Evolutionary conservation across 2,888 invertebrate species (phyloP), one percentile per base, ranked within the genome.

Genomic region (Ypsolopha sequella): DNA sequence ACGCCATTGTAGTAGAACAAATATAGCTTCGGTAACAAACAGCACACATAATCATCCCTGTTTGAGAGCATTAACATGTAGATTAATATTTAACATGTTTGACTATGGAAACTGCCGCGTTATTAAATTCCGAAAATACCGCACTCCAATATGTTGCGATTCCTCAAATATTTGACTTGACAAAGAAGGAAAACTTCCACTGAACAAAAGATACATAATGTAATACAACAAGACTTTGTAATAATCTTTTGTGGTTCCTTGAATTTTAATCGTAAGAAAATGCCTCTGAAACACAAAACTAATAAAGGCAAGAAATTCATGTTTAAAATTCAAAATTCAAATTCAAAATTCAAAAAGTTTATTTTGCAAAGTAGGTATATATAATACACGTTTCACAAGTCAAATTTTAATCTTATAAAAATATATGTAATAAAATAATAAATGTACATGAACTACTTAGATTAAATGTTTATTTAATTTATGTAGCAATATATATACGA

Each of bases 111-210:
- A 61, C 63, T 65, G 56, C 56, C 57, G 54, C 63, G 61, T 64
- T 70, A 73, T 73, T 68, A 70, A 68, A 66, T 66, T 60, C 57
- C 56, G 54, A 55, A 58, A 59, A 58, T 60, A 61, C 59, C 60
- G 58, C 61, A 65, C 62, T 66, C 62, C 65, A 65, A 66, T 69
- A 66, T 64, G 65, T 64, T 64, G 65, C 63, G 57, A 61, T 60
- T 66, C 58, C 41, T 60, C 63, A 70, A 73, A 73, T 72, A 69
- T 73, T 73, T 68, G 66, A 60, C 50, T 52, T 58, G 58, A 64
- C 61, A 51, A 57, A 59, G 55, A 62, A 63, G 63, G 63, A 65
- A 58, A 61, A 47, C 35, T 46, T 46, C 11, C 7, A 56, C 54
- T 57, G 63, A 65, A 70, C 65, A 67, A 65, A 65, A 64, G 63